Percentiles rank a stretch among this genome's conserved stretches.
Evolutionary conservation across 2,113 vertebrate genomes (phyloP).

Genomic region (Natator depressus): DNA sequence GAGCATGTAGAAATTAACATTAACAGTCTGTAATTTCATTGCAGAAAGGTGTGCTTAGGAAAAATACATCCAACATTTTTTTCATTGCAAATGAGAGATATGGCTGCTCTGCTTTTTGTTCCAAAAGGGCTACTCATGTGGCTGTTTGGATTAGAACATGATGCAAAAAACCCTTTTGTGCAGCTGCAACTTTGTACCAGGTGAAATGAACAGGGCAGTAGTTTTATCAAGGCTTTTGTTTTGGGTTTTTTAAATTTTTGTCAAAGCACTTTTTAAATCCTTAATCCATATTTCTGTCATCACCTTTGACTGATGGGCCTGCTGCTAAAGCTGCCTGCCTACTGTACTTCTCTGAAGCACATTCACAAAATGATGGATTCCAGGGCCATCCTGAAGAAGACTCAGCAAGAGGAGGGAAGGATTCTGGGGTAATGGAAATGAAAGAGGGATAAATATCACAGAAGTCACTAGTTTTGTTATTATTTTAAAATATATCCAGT

Average conservation of each 20-base stretch:
- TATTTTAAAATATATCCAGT: not conserved
- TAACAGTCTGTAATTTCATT: conserved; percentile 38
- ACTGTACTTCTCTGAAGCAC: not conserved
- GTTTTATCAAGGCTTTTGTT: not conserved
- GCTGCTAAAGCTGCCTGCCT: not conserved
- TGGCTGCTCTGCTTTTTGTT: conserved; percentile 31
- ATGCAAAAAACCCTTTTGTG: not conserved
- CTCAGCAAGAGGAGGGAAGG: not conserved
- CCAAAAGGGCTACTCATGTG: not conserved
- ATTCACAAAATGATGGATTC: not conserved
- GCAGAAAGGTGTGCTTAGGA: conserved; percentile 28
- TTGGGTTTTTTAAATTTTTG: not conserved
- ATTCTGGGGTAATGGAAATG: not conserved
- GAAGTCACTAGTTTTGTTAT: not conserved
- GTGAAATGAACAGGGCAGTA: not conserved
- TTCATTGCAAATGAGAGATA: conserved; percentile 38
- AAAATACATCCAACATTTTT: not conserved
- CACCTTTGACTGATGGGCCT: not conserved
- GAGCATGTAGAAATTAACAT: conserved; percentile 54
- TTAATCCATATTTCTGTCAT: not conserved
- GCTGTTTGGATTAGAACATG: not conserved
- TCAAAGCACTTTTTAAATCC: not conserved
- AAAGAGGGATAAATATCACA: not conserved
- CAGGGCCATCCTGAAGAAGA: not conserved
- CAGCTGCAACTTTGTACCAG: not conserved